Percentiles rank a stretch among this genome's conserved stretches.
These are phyloP conservation scores for Elgaria multicarinata DNA, from an alignment of 2,113 vertebrate species.

Conservation along the genomic window DNA sequence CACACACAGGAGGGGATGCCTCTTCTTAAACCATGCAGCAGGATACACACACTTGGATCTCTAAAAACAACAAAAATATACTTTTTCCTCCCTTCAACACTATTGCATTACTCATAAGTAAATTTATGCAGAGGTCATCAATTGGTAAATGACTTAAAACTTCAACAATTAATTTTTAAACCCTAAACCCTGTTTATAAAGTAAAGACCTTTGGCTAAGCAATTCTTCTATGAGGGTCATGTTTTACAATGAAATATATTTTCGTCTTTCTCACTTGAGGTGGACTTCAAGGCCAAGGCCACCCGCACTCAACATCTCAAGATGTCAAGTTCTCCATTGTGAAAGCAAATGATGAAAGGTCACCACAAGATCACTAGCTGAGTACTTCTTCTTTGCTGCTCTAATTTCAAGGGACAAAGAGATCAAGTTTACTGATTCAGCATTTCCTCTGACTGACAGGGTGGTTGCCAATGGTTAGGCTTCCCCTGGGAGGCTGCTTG, in stretches of 20 bases:
- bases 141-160: neutral
- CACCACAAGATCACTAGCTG: neutral
- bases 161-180: neutral
- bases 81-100: neutral
- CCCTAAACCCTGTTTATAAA: neutral
- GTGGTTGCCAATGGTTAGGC: neutral
- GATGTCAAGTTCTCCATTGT: neutral
- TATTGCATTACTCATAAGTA: fast-evolving
- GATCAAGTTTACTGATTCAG: neutral
- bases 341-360: neutral
- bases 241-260: neutral
- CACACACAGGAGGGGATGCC: neutral
- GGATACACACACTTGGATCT: neutral
- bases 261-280: neutral
- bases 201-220: neutral
- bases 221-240: neutral
- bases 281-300: neutral
- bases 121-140: neutral
- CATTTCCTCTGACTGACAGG: neutral
- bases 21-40: neutral
- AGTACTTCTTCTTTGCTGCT: neutral
- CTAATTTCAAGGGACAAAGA: neutral
- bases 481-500: neutral
- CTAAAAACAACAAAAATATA: neutral
- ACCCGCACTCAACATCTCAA: neutral